Evolutionary conservation across 2,113 vertebrate genomes (phyloP).

Genomic region (Aptenodytes forsteri): DNA sequence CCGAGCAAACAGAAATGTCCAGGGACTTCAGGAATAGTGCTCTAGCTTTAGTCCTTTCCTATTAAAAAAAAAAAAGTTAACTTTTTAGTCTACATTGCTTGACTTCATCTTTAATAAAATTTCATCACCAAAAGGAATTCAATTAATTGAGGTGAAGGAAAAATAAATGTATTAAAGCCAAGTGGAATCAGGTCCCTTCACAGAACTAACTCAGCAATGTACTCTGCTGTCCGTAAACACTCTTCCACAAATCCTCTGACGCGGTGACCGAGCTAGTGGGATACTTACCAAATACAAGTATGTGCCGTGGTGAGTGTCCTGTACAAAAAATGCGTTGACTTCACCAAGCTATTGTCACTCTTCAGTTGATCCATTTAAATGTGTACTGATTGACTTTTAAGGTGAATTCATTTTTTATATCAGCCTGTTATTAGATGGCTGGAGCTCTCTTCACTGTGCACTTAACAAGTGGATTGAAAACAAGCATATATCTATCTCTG

Average conservation of each 20-base stretch:
- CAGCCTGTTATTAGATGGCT: background rate
- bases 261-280: no score
- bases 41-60: background rate
- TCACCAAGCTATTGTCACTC: background rate
- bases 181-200: background rate
- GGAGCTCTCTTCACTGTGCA: background rate
- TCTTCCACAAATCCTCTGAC: background rate
- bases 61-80: background rate
- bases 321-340: background rate
- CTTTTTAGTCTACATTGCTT: background rate
- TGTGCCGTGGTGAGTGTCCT: background rate
- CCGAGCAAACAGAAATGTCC: background rate
- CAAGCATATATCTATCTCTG: background rate
- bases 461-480: background rate
- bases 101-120: background rate
- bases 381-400: no score
- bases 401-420: background rate
- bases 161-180: background rate
- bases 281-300: background rate
- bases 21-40: background rate
- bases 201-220: background rate
- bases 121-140: background rate
- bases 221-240: background rate
- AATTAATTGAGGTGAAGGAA: background rate
- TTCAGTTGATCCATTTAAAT: background rate